These are phyloP conservation scores for Pseudococcus longispinus DNA, from an alignment of 2,888 invertebrate species.

Conservation along the genomic window DNA sequence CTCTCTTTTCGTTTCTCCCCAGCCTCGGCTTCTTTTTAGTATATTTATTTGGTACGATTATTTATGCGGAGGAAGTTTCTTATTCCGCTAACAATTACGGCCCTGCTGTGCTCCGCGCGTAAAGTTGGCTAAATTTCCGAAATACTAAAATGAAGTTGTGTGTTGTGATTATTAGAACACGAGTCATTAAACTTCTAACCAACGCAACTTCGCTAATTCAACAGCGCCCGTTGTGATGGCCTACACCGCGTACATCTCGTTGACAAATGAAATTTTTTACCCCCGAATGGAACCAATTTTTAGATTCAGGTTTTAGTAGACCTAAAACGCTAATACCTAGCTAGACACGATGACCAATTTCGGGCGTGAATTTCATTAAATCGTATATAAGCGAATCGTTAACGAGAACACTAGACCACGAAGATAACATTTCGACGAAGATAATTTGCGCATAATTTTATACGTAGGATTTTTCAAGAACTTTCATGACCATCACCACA, in stretches of 20 bases:
- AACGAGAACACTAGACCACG: background rate
- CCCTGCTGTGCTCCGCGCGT: background rate
- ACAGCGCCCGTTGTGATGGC: background rate
- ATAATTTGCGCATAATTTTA: background rate
- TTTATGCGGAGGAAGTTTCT: conserved; percentile 42
- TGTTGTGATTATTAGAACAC: conserved; percentile 27
- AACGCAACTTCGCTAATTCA: conserved; percentile 9
- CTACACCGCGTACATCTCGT: background rate
- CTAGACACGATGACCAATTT: background rate
- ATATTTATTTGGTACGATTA: conserved; percentile 33
- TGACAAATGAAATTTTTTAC: background rate
- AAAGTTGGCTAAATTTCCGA: conserved; percentile 19
- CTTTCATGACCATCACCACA: too few species aligned
- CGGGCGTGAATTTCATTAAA: background rate
- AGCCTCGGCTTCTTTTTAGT: background rate
- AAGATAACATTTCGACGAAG: background rate
- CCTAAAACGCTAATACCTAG: too few species aligned
- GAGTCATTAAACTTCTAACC: conserved; percentile 12
- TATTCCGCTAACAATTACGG: conserved; percentile 35
- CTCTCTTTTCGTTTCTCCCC: background rate
- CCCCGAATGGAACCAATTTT: background rate
- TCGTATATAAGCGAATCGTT: background rate
- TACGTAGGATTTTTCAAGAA: background rate
- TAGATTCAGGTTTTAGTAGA: too few species aligned
- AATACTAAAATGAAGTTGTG: conserved; percentile 29